phyloP scores from a whole-genome alignment of 2,888 invertebrate genomes.

The Lysandra coridon region DNA sequence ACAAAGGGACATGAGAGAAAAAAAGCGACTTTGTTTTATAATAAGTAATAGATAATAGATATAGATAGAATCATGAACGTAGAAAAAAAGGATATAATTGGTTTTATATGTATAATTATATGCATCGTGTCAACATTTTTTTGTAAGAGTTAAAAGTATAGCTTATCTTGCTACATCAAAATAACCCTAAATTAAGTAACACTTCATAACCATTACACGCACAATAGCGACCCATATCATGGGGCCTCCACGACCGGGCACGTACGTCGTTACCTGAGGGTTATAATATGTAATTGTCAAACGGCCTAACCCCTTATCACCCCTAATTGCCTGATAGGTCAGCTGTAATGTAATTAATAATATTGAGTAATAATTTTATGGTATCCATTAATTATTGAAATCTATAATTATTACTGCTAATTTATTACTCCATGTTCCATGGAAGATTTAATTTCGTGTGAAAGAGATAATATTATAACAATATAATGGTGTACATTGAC shows the following conservation, averaged over 20 bases:
- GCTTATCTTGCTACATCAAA: not conserved
- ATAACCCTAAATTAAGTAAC: not conserved
- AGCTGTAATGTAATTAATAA: not conserved
- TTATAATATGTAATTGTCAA: constrained; percentile 23
- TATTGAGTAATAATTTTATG: constrained; percentile 1
- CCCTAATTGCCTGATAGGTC: not conserved
- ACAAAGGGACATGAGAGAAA: too few relatives aligned
- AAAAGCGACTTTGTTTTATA: too few relatives aligned
- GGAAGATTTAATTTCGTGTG: not conserved
- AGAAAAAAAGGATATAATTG: too few relatives aligned
- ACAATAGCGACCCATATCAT: constrained; percentile 17
- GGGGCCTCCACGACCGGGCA: not conserved
- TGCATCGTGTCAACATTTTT: too few relatives aligned
- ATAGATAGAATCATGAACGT: too few relatives aligned
- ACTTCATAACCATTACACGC: constrained; percentile 12
- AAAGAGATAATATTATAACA: not conserved
- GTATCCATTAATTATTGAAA: constrained; percentile 14
- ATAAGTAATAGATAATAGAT: too few relatives aligned
- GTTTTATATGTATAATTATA: too few relatives aligned
- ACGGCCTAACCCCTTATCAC: constrained; percentile 11
- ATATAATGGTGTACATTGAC: too few relatives aligned
- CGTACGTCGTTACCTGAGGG: constrained; percentile 6
- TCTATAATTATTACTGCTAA: not conserved
- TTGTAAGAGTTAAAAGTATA: too few relatives aligned
- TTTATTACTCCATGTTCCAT: not conserved